Base-by-base conservation (phyloP, 1,140 invertebrate genomes). In the Ooceraea biroi region DNA sequence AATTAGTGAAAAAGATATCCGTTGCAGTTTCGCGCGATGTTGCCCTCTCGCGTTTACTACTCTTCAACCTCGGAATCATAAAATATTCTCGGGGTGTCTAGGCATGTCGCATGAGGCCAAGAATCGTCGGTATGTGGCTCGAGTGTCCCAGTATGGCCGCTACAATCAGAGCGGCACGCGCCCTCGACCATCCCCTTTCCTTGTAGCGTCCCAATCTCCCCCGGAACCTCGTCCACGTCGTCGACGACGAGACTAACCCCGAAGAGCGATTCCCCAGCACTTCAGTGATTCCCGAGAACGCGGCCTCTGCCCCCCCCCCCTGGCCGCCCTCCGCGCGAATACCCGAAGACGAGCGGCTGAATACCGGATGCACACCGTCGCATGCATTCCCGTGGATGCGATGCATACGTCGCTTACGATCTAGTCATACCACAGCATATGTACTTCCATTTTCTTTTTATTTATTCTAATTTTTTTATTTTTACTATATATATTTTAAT, bases 151-250 rank as follows among this genome's bases (percentile, higher is more conserved):
- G 91, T 86, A 90, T 88, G 87, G 91, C 84, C 63, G 86, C 83
- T 88, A 91, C 90, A 93, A 92, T 92, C 91, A 92, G 85, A 89
- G 85, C 88, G 89, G 92, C 90, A 92, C 91, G 91, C 90, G 92
- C 76, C 74, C 87, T 85, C 88, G 76, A 84, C 89, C 46, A 57
- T 44, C 74, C 80, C 83, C 76, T 36, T 83, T 41, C 48, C 58
- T 52, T 17, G 60, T 69, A 69, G 22, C 63, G 25, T 61, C 83
- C 76, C 52, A 25, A 66, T 36, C 60, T 83, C 76, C 61, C 74
- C 57, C 61, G 60, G 41, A 55, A 80, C 83, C 78, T 78, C 78
- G 52, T 84, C 85, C 85, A 82, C 63, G 55, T 73, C 85, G 82
- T 85, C 76, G 85, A 84, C 71, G 69, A 80, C 85, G 76, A 84